phyloP scores from a whole-genome alignment of 1,140 invertebrate species.

The Platyscapa corneri region DNA sequence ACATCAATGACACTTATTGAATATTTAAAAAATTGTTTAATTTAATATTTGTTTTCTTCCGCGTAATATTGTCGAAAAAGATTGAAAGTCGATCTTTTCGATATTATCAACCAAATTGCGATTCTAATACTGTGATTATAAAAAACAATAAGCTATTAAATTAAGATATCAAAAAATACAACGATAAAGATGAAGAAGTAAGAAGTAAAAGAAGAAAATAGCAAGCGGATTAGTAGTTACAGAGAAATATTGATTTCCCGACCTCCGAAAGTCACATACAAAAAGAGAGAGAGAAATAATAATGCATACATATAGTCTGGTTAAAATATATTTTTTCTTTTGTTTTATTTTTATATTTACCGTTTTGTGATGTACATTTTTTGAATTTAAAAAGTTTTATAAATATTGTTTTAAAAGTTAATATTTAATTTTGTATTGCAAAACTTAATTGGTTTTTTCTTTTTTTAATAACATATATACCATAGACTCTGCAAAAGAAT shows the following conservation, averaged over 20 bases:
- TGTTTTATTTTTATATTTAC: too few relatives aligned
- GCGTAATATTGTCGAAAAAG: neutral
- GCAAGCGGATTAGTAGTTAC: neutral
- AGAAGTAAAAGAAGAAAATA: neutral
- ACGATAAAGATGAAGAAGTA: neutral
- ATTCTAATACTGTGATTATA: neutral
- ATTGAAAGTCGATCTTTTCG: too few relatives aligned
- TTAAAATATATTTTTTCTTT: neutral
- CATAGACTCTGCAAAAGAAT: too few relatives aligned
- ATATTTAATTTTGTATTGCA: too few relatives aligned
- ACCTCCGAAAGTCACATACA: neutral
- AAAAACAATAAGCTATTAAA: neutral
- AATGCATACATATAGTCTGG: neutral
- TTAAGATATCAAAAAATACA: neutral
- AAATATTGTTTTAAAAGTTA: too few relatives aligned
- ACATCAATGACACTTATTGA: neutral
- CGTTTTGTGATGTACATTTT: too few relatives aligned
- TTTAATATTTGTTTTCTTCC: neutral
- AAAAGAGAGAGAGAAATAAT: neutral
- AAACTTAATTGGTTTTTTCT: too few relatives aligned
- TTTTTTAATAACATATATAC: too few relatives aligned
- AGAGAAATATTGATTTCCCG: constrained; percentile 34
- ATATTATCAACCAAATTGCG: too few relatives aligned
- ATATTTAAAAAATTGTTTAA: neutral
- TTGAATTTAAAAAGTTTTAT: too few relatives aligned